A percentile compares a stretch with the other conserved stretches of the same genome.
These are phyloP conservation scores for Eupithecia pulchellata DNA, from an alignment of 2,888 invertebrate genomes.

Conservation along the genomic window DNA sequence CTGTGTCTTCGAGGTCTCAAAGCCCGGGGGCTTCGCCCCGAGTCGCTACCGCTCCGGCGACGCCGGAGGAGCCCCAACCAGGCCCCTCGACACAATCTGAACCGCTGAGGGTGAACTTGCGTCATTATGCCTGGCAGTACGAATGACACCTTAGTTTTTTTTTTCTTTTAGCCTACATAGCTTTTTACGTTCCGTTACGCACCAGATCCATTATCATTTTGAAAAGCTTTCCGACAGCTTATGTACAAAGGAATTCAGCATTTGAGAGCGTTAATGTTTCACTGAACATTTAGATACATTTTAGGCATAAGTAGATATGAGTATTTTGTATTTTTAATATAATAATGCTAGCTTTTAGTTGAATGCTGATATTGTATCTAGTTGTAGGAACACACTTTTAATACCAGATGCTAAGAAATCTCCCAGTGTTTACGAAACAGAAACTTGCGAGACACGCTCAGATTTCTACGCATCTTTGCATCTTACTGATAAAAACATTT, in stretches of 20 bases:
- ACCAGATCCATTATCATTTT: constrained; percentile 66
- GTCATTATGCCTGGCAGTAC: constrained; percentile 84
- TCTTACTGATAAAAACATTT: neutral
- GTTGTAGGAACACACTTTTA: neutral
- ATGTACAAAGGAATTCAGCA: constrained; percentile 81
- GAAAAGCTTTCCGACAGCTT: constrained; percentile 62
- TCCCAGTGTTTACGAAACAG: too few species aligned
- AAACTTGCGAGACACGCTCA: too few species aligned
- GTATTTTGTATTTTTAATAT: constrained; percentile 17
- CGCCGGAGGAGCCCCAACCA: constrained; percentile 67
- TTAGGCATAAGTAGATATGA: neutral
- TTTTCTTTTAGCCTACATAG: constrained; percentile 78
- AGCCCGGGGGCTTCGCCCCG: constrained; percentile 58
- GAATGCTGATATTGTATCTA: neutral
- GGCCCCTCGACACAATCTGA: constrained; percentile 69
- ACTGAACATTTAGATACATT: neutral
- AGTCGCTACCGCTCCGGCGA: constrained; percentile 51
- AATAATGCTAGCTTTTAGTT: constrained; percentile 37
- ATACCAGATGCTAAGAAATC: neutral
- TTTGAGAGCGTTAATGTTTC: constrained; percentile 56
- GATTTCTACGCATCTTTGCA: neutral
- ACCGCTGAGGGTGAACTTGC: constrained; percentile 81
- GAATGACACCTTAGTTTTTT: constrained; percentile 80
- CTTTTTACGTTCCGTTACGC: constrained; percentile 72
- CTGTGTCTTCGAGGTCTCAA: constrained; percentile 58